phyloP scores from a whole-genome alignment of 1,140 invertebrate species.

The Yoshiicerus persimilis region DNA sequence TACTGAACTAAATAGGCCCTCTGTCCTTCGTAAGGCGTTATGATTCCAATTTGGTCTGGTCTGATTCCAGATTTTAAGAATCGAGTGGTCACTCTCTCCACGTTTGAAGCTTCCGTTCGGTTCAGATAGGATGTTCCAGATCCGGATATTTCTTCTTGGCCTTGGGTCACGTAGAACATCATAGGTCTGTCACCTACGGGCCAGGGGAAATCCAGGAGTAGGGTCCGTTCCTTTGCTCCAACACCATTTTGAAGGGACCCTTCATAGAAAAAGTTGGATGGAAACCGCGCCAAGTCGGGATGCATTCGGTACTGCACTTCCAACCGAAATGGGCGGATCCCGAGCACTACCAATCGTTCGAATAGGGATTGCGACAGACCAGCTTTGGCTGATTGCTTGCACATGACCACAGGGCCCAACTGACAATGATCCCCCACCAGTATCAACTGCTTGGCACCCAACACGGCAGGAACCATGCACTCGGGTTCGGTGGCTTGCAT shows the following conservation, averaged over 20 bases:
- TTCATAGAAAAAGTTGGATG: constrained; percentile 99
- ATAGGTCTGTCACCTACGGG: constrained; percentile 94
- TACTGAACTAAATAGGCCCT: constrained; percentile 95
- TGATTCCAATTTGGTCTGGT: constrained; percentile 98
- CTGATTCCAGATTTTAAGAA: constrained; percentile 93
- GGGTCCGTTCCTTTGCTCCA: constrained; percentile 88
- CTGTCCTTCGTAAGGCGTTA: constrained; percentile 97
- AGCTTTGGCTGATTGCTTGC: constrained; percentile 96
- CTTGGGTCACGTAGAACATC: constrained; percentile 98
- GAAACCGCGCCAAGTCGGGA: constrained; percentile 93
- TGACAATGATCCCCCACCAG: constrained; percentile 99
- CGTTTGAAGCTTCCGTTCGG: constrained; percentile 96
- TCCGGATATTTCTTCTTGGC: constrained; percentile 97
- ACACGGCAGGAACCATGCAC: constrained; percentile 97
- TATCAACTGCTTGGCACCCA: constrained; percentile 93
- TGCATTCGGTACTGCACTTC: constrained; percentile 99
- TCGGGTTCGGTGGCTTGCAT: constrained; percentile 90
- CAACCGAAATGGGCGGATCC: constrained; percentile 89
- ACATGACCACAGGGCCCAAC: constrained; percentile 98
- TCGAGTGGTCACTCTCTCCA: constrained; percentile 94
- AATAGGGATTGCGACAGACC: constrained; percentile 97
- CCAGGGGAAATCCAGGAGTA: constrained; percentile 96
- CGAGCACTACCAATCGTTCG: constrained; percentile 93
- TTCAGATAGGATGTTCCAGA: constrained; percentile 98
- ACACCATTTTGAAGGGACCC: constrained; percentile 98